Conservation (phyloP, 2,888 invertebrate genomes). For the Leptopilina myrica region DNA sequence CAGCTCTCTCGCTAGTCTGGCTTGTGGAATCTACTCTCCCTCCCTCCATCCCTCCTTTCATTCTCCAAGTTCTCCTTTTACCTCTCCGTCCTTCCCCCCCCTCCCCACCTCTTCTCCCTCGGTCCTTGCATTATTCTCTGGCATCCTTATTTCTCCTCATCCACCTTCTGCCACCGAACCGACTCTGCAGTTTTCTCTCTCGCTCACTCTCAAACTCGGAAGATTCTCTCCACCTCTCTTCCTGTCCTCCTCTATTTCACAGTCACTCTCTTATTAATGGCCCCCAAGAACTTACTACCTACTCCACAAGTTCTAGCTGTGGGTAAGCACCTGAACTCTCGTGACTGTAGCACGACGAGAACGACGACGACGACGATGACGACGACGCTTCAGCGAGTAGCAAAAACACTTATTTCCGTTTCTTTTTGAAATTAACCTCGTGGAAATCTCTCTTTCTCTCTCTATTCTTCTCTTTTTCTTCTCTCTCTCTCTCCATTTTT, state of each 20-base stretch:
- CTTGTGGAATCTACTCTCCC: conserved; percentile 60
- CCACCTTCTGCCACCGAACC: conserved; percentile 40
- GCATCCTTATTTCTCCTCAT: conserved; percentile 18
- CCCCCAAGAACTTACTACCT: conserved; percentile 54
- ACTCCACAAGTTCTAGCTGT: conserved; percentile 23
- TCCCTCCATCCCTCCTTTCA: conserved; percentile 46
- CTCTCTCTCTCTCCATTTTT: too few species aligned
- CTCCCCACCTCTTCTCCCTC: conserved; percentile 43
- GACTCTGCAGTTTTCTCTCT: conserved; percentile 40
- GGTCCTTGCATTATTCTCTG: conserved; percentile 42
- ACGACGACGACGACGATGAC: background rate
- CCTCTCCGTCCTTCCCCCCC: too few species aligned
- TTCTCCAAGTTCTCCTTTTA: conserved; percentile 45
- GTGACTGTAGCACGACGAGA: background rate
- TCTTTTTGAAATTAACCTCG: conserved; percentile 34
- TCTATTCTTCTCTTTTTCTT: too few species aligned
- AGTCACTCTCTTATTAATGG: conserved; percentile 60
- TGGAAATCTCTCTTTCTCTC: conserved; percentile 6
- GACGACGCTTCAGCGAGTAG: conserved; percentile 20
- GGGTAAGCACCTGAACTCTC: background rate
- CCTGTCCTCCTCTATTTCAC: conserved; percentile 40
- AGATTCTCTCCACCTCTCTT: conserved; percentile 24
- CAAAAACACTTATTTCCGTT: conserved; percentile 41
- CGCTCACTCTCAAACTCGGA: background rate
- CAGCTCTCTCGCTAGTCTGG: conserved; percentile 62